Conservation (phyloP, 1,140 invertebrate genomes). For the Drosophila bocqueti region DNA sequence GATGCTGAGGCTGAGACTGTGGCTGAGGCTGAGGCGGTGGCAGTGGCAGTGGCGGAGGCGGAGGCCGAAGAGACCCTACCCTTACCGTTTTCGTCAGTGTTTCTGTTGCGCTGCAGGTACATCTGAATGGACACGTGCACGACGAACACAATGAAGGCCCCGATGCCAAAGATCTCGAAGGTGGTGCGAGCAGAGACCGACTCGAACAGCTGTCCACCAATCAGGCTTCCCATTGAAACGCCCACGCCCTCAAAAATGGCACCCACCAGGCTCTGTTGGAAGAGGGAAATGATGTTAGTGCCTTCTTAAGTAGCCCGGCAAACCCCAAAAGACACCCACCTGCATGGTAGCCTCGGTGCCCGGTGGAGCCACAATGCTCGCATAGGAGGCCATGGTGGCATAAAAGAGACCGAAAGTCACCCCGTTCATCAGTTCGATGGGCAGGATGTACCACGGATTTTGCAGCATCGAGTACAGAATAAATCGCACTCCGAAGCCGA, state of each 20-base stretch:
- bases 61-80: constrained; percentile 48
- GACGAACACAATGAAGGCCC: constrained; percentile 87
- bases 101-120: constrained; percentile 72
- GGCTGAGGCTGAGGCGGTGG: constrained; percentile 20
- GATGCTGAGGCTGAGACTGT: constrained; percentile 23
- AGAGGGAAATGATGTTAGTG: background rate
- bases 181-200: constrained; percentile 88
- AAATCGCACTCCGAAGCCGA: constrained; percentile 91
- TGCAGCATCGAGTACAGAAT: constrained; percentile 92
- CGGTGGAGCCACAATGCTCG: constrained; percentile 92
- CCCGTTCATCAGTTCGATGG: constrained; percentile 94
- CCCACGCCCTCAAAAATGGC: constrained; percentile 95
- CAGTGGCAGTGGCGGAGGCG: constrained; percentile 10
- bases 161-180: constrained; percentile 90
- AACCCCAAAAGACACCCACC: constrained; percentile 78
- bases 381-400: constrained; percentile 95
- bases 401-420: constrained; percentile 95
- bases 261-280: constrained; percentile 90
- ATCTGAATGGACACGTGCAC: constrained; percentile 88
- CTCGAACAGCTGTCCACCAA: constrained; percentile 89
- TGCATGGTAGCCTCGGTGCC: constrained; percentile 95
- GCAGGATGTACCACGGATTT: constrained; percentile 93
- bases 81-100: constrained; percentile 75
- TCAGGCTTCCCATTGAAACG: constrained; percentile 90
- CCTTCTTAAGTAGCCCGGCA: background rate